These are phyloP conservation scores for Mormoops blainvillei DNA, from an alignment of 2,113 vertebrate genomes.

Conservation along the genomic window DNA sequence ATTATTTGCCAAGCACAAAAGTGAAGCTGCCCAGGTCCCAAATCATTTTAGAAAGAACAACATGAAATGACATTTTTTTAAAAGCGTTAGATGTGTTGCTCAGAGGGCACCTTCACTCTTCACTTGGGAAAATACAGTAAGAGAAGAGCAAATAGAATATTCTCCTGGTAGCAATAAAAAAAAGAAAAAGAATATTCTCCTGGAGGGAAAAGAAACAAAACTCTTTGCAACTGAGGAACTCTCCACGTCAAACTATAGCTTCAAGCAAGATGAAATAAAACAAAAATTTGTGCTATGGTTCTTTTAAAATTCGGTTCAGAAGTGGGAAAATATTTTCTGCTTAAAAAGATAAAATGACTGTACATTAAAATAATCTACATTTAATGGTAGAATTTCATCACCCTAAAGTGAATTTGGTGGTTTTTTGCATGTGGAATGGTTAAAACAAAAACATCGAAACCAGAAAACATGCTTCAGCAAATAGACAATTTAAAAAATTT, in stretches of 20 bases:
- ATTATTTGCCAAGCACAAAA: conserved; percentile 48
- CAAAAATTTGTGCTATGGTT: background rate
- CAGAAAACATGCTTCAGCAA: conserved; percentile 43
- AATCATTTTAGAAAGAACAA: conserved; percentile 63
- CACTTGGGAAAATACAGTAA: background rate
- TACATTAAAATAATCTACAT: background rate
- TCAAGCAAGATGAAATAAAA: background rate
- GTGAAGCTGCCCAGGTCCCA: conserved; percentile 19
- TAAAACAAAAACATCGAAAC: conserved; percentile 47
- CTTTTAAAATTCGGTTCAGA: background rate
- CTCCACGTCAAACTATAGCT: background rate
- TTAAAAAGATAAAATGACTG: conserved; percentile 23
- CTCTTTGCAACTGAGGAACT: background rate
- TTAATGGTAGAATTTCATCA: conserved; percentile 29
- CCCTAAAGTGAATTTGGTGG: conserved; percentile 43
- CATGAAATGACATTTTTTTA: conserved; percentile 19
- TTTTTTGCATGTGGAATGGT: conserved; percentile 55
- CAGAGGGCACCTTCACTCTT: background rate
- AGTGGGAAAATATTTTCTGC: background rate
- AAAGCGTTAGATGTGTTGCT: background rate
- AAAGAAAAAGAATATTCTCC: background rate
- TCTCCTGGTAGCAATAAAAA: no score
- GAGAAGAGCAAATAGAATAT: background rate
- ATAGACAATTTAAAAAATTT: conserved; percentile 46
- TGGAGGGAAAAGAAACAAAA: background rate